Base-by-base conservation (phyloP, 2,113 vertebrate genomes). In the Columba livia region DNA sequence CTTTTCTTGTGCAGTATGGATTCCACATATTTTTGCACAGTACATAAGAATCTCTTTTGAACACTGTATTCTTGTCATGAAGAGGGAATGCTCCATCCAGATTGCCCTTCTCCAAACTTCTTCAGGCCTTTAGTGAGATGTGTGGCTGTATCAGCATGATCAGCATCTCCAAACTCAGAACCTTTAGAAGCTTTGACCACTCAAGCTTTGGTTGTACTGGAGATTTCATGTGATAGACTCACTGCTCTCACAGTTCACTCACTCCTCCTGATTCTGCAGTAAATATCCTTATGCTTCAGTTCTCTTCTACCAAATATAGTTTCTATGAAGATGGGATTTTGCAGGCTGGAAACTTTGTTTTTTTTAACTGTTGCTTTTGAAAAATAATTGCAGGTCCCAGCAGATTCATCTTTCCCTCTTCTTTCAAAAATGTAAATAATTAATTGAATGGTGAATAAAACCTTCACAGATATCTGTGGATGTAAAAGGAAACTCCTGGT, bases 101-200 rank as follows among this genome's bases (percentile, higher is more conserved):
- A 48, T 26, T 85, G 64, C 16, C 15, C 8, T 10, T 47, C 23
- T 79, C 2, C 0, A 64, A 74, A 64, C 9, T 42, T 51, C 3
- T 42, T 62, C 50, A 60, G 51, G 51, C 38, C 24, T 65, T 82
- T 16, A 20, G 15, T 15, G n/a, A 48, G 34, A 28, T 17, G 5
- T 25, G n/a, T 23, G 16, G 26, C 15, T 2, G 0, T 21, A 64
- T 20, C 64, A 73, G 11, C 14, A 54, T 1, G 3, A 80, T 34
- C 57, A 70, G 32, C 69, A 84, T 6, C 56, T 58, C 31, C 20
- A 34, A 32, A 8, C 9, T 8, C 10, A 56, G 54, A 81, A 38
- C 2, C 6, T 47, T 69, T 61, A 48, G 32, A 78, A 70, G 29
- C 6, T 77, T 67, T 0, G 0, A 2, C 28, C 31, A 51, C 6